Percentiles rank a stretch among this genome's conserved stretches.
phyloP scores from a whole-genome alignment of 2,888 invertebrate genomes.

The Megamerina dolium region DNA sequence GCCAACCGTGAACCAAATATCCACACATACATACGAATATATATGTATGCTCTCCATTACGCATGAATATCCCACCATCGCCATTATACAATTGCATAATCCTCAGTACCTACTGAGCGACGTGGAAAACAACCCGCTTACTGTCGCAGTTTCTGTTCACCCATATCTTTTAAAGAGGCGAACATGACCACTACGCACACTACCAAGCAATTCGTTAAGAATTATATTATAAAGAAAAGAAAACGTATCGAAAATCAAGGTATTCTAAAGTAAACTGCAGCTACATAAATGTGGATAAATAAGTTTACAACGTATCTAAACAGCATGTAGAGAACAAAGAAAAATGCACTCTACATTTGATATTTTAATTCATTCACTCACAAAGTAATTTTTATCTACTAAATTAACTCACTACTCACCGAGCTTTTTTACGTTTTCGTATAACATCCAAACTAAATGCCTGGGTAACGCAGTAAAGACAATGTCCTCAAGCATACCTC shows the following conservation, averaged over 20 bases:
- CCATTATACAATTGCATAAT: conserved; percentile 1
- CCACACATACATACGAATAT: conserved; percentile 9
- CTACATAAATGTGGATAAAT: not conserved
- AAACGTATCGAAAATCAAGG: conserved; percentile 49
- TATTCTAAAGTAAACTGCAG: conserved; percentile 33
- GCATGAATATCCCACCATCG: too few species aligned
- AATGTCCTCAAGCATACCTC: too few species aligned
- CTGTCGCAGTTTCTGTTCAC: conserved; percentile 49
- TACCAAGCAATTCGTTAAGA: conserved; percentile 46
- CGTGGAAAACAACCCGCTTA: conserved; percentile 47
- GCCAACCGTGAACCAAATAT: conserved; percentile 14
- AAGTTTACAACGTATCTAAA: conserved; percentile 3
- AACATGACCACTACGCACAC: conserved; percentile 39
- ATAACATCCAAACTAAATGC: conserved; percentile 40
- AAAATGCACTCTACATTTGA: too few species aligned
- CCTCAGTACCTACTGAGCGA: conserved; percentile 43
- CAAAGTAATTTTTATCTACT: too few species aligned
- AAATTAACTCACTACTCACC: too few species aligned
- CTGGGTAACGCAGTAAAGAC: conserved; percentile 3
- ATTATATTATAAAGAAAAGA: conserved; percentile 48
- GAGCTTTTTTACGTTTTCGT: too few species aligned
- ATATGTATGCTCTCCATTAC: too few species aligned
- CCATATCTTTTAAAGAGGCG: conserved; percentile 39
- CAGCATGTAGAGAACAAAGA: not conserved
- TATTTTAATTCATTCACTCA: too few species aligned